Percentiles rank a stretch among this genome's conserved stretches.
Evolutionary conservation across 2,113 vertebrate genomes (phyloP).

Genomic region (Leptobrachium ailaonicum): DNA sequence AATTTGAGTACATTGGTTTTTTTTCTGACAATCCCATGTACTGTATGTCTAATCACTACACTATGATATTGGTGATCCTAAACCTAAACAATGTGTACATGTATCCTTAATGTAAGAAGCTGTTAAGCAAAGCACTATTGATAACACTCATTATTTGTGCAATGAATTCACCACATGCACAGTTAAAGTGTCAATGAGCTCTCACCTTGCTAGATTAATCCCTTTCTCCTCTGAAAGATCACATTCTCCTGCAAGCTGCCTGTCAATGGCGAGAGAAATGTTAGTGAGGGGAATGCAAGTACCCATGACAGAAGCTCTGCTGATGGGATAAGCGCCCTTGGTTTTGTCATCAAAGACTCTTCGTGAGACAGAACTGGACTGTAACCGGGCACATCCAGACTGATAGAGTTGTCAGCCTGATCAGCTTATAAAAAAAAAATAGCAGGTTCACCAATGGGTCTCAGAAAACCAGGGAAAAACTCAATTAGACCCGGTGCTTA

Average conservation of each 20-base stretch:
- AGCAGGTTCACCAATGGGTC: not conserved
- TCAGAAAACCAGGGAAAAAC: not conserved
- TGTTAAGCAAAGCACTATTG: conserved; percentile 9
- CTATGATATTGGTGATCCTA: no score
- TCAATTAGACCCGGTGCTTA: not conserved
- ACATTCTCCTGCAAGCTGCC: conserved; percentile 46
- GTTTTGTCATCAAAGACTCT: conserved; percentile 47
- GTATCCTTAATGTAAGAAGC: not conserved
- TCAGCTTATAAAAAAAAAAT: not conserved
- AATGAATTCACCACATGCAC: conserved; percentile 37
- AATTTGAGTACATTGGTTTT: no score
- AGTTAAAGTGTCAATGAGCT: conserved; percentile 45
- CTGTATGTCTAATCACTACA: no score
- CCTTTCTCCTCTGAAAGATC: conserved; percentile 46
- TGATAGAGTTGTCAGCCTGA: conserved; percentile 25
- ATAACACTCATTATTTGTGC: conserved; percentile 16
- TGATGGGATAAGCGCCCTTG: conserved; percentile 48
- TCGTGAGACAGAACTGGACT: conserved; percentile 44
- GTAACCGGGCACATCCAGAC: conserved; percentile 9
- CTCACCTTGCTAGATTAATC: conserved; percentile 45
- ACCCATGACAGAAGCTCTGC: conserved; percentile 41
- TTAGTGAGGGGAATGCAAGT: conserved; percentile 46
- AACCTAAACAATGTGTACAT: no score
- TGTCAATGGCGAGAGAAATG: conserved; percentile 47
- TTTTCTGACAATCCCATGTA: no score